Conservation (phyloP, 2,113 vertebrate genomes). For the Okapia johnstoni region DNA sequence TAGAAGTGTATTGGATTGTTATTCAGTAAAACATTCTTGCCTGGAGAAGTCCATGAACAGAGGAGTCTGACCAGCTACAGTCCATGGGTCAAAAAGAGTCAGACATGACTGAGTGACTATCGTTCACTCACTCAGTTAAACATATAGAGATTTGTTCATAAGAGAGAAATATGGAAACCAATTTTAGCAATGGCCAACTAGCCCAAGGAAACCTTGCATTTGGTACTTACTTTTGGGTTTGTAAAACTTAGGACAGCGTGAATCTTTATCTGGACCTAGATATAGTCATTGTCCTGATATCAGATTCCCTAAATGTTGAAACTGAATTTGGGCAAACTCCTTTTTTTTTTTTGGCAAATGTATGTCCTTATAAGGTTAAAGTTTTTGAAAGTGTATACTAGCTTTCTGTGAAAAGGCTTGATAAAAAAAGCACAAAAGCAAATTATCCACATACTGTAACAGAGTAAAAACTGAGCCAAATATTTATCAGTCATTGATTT, state of each 20-base stretch:
- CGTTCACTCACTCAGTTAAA: too few relatives aligned
- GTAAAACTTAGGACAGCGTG: neutral
- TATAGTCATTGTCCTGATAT: neutral
- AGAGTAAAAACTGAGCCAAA: neutral
- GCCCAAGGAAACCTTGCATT: neutral
- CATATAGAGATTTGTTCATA: neutral
- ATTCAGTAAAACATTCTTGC: neutral
- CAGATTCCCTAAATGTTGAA: neutral
- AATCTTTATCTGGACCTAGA: neutral
- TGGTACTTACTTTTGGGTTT: neutral
- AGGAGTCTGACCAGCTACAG: neutral
- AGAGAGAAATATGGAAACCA: neutral
- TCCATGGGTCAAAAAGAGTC: neutral
- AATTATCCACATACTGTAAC: neutral
- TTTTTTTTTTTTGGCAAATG: neutral
- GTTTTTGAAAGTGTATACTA: neutral
- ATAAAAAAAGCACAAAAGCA: neutral
- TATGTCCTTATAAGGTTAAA: neutral
- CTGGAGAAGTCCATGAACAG: neutral
- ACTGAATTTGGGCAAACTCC: neutral
- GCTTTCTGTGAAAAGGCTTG: neutral
- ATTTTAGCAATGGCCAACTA: neutral
- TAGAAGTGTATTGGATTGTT: neutral
- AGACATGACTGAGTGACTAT: too few relatives aligned
- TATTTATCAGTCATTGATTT: neutral